Evolutionary conservation across 2,113 vertebrate species (phyloP), one percentile per base, ranked within the genome.

Genomic region (Micromys minutus): DNA sequence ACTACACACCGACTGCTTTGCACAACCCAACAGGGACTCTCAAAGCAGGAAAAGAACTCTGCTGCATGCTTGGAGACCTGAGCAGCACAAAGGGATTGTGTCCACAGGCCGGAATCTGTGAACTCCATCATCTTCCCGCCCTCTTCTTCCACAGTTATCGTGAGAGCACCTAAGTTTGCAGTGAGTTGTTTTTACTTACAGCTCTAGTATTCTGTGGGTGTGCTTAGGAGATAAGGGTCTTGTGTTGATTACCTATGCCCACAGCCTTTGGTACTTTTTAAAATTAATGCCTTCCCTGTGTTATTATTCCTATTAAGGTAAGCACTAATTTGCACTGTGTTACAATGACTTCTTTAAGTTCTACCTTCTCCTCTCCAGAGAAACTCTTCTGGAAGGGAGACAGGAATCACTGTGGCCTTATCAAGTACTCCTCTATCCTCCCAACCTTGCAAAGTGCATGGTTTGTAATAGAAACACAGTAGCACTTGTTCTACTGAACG

Each of bases 291-390:
- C 39, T 16, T 84, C 52, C 26, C 16, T 63, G 87, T 50, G 42
- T 95, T 69, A 76, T 90, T 88, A 86, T 90, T 57, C 7, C 81
- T 31, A 50, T 50, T 9, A 15, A 93, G 90, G 72, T 47, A 61
- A 83, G 74, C 13, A n/a, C n/a, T n/a, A n/a, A n/a, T 11, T 1
- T 77, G 42, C 55, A 26, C 24, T 55, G 50, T 31, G 36, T 71
- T 96, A 63, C 39, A 87, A 80, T 71, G 34, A 55, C 24, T 69
- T 95, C 85, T 92, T 89, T 65, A 77, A 95, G 95, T 39, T 42
- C 87, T 50, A 79, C 29, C 57, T 85, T 89, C 84, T 83, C 80
- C 26, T 92, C 29, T 71, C 39, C 21, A 57, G 34, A 91, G 71
- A 67, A 93, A 87, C 77, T 5, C 31, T 52, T 87, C 52, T 34